Conservation (phyloP, 2,113 vertebrate genomes). For the Spermophilus dauricus region DNA sequence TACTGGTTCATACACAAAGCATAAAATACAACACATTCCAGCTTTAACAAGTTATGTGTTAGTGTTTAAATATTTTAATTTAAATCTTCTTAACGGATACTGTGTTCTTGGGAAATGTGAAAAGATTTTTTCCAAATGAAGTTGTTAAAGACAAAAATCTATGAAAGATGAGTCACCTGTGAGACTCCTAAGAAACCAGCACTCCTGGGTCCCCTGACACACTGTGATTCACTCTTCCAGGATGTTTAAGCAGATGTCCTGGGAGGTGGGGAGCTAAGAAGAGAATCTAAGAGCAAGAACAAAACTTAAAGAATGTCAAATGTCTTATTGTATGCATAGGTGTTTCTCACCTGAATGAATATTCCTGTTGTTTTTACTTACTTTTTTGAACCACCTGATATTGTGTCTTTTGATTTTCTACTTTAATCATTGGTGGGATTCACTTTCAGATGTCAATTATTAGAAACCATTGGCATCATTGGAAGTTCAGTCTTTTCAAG, state of each 20-base stretch:
- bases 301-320: background rate
- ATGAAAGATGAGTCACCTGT: constrained; percentile 72
- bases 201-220: background rate
- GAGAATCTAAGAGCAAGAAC: background rate
- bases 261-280: constrained; percentile 33
- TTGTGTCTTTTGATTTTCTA: background rate
- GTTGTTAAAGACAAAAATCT: constrained; percentile 36
- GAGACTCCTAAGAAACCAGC: constrained; percentile 69
- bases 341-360: background rate
- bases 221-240: constrained; percentile 71
- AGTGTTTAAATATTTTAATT: background rate
- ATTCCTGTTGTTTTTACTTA: background rate
- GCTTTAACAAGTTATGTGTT: background rate
- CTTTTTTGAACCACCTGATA: background rate
- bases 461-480: background rate
- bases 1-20: background rate
- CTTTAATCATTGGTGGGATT: background rate
- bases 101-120: constrained; percentile 31
- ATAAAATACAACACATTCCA: background rate
- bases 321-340: background rate
- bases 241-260: constrained; percentile 25
- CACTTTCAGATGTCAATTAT: background rate
- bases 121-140: background rate
- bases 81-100: background rate
- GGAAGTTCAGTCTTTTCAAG: background rate